These are phyloP conservation scores for Climacteris rufus DNA, from an alignment of 2,113 vertebrate species.

Conservation along the genomic window DNA sequence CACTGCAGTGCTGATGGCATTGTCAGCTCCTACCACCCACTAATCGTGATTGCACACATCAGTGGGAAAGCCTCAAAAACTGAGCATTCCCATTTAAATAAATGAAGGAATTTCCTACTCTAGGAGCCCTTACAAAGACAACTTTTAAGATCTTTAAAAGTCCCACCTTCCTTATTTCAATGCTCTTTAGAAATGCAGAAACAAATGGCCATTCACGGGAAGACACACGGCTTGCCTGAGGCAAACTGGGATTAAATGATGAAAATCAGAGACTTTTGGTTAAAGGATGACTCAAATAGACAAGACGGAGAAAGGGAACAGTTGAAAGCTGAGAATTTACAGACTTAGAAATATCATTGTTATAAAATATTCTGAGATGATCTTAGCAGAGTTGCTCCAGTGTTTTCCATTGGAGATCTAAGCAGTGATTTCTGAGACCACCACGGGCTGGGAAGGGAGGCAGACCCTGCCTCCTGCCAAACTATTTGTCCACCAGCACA, in stretches of 20 bases:
- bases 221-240: neutral
- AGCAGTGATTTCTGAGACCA: neutral
- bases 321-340: neutral
- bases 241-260: neutral
- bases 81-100: neutral
- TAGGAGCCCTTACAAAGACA: neutral
- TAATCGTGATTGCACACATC: accelerated
- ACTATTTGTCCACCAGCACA: neutral
- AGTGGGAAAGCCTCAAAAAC: neutral
- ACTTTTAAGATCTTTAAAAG: neutral
- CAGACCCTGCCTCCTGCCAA: accelerated
- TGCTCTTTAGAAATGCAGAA: neutral
- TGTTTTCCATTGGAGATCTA: neutral
- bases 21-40: neutral
- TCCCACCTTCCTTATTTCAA: neutral
- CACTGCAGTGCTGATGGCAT: neutral
- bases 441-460: neutral
- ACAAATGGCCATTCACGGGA: neutral
- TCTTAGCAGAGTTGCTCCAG: neutral
- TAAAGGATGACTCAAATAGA: neutral
- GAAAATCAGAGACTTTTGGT: neutral
- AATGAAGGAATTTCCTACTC: neutral
- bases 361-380: neutral
- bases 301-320: neutral
- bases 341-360: neutral